These are phyloP conservation scores for Eulemur rufifrons DNA, from an alignment of 2,113 vertebrate genomes.

Conservation along the genomic window DNA sequence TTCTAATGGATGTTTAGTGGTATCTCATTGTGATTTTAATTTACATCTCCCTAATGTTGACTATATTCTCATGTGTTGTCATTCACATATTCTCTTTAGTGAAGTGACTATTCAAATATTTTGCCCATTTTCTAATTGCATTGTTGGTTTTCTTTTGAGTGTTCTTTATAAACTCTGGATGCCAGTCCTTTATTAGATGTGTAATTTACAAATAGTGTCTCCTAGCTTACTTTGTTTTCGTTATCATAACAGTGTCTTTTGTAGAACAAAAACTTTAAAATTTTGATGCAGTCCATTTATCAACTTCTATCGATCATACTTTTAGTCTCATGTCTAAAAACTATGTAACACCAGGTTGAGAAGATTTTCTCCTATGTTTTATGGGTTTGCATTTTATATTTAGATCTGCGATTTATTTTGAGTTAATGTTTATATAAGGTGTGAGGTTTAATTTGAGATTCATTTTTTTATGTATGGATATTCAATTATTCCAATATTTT, in stretches of 20 bases:
- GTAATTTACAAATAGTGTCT: neutral
- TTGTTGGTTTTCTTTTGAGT: neutral
- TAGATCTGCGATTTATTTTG: conserved; percentile 28
- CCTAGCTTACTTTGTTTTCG: neutral
- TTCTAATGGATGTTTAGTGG: neutral
- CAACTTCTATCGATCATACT: neutral
- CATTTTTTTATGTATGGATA: neutral
- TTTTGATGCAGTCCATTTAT: neutral
- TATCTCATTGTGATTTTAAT: conserved; percentile 1
- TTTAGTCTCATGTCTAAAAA: conserved; percentile 32
- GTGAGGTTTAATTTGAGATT: neutral
- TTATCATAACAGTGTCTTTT: conserved; percentile 26
- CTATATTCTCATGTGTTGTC: neutral
- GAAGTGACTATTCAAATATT: neutral
- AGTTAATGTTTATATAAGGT: conserved; percentile 42
- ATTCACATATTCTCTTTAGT: neutral
- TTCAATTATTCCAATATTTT: neutral
- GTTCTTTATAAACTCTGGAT: neutral
- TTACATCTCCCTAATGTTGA: conserved; percentile 6
- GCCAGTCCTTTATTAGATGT: neutral
- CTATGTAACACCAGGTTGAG: neutral
- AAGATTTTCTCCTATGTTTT: neutral
- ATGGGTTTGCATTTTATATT: conserved; percentile 28
- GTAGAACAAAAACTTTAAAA: neutral
- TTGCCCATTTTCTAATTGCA: conserved; percentile 15